phyloP scores from a whole-genome alignment of 2,888 invertebrate species.

The Alviniconcha strummeri region DNA sequence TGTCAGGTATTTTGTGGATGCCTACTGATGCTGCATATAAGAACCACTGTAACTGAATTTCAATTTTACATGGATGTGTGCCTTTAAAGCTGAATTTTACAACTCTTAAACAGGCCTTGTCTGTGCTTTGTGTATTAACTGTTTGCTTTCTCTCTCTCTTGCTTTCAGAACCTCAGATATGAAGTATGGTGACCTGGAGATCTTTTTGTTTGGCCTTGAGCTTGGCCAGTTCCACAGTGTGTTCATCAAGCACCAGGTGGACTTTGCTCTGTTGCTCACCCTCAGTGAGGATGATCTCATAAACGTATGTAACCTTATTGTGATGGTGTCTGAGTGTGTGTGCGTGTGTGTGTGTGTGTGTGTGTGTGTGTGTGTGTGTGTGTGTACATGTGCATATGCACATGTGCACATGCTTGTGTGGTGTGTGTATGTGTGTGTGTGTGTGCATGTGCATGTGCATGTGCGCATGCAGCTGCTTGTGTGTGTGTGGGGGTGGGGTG shows the following conservation, averaged over 20 bases:
- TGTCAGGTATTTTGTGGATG: no score
- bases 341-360: not conserved
- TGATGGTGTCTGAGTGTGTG: not conserved
- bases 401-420: not conserved
- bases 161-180: conserved; percentile 28
- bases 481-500: no score
- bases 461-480: no score
- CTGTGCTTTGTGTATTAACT: no score
- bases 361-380: not conserved
- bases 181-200: conserved; percentile 71
- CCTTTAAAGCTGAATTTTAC: no score
- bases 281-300: conserved; percentile 72
- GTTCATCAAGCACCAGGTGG: conserved; percentile 70
- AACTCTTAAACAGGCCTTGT: no score
- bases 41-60: no score
- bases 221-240: conserved; percentile 64
- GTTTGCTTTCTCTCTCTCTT: not conserved
- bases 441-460: not conserved
- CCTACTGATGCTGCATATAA: no score
- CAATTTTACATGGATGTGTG: no score
- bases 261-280: conserved; percentile 69
- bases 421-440: conserved; percentile 1
- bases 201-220: conserved; percentile 73
- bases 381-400: not conserved
- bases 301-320: conserved; percentile 42